These are phyloP conservation scores for Nixonia krombeini DNA, from an alignment of 1,140 invertebrate species.

Conservation along the genomic window DNA sequence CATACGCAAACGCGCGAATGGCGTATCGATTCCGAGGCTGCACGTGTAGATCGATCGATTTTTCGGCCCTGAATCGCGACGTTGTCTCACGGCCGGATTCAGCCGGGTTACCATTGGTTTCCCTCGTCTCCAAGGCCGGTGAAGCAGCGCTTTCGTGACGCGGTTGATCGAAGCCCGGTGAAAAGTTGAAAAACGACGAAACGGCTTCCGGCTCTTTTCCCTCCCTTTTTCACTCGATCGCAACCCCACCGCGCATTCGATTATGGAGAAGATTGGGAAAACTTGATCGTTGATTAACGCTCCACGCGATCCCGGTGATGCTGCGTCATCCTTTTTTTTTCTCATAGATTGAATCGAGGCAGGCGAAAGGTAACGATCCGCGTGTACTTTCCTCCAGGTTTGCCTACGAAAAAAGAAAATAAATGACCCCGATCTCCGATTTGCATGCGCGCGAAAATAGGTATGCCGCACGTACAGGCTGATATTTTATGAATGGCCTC, in stretches of 20 bases:
- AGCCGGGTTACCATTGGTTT: no score
- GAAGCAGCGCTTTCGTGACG: no score
- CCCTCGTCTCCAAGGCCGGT: no score
- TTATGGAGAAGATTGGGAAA: no score
- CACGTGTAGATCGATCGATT: not conserved
- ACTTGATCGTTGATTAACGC: no score
- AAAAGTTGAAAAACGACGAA: no score
- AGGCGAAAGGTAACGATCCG: not conserved
- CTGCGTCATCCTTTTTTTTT: slow-evolving; percentile 24
- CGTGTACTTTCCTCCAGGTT: not conserved
- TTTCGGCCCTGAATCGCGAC: no score
- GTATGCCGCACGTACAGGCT: not conserved
- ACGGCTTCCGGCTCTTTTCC: no score
- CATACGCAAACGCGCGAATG: slow-evolving; percentile 21
- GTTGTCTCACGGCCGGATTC: no score
- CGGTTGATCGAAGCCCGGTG: no score
- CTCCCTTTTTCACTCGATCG: no score
- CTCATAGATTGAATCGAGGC: not conserved
- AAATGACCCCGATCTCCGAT: slow-evolving; percentile 1
- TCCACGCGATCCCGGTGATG: slow-evolving; percentile 17
- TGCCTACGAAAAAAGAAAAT: not conserved
- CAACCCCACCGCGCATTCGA: no score
- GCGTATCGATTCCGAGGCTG: not conserved
- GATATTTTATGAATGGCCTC: slow-evolving; percentile 1
- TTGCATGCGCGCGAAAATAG: slow-evolving; percentile 1